Base-by-base conservation (phyloP, 2,888 invertebrate genomes). In the Patella depressa region DNA sequence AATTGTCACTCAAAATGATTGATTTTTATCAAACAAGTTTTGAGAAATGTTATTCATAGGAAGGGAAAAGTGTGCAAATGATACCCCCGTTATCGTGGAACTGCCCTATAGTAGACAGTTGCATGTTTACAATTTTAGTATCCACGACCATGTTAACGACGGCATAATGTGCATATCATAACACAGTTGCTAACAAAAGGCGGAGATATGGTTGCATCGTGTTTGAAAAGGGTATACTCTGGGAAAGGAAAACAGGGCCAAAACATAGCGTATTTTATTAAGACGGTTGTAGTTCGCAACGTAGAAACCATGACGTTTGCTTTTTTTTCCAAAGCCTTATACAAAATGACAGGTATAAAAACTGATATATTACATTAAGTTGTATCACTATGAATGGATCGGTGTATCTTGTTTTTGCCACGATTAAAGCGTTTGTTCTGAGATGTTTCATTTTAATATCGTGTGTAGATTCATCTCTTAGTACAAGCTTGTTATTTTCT, bases 101-200 rank as follows among this genome's bases (percentile, higher is more conserved):
- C 53, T 79, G 17, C 77, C 53, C 53, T 75, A 75, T 19, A 65
- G n/a, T 11, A n/a, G 74, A 57, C 59, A 65, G 74, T 53, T 75
- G 7, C 53, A 53, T 59, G 34, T 59, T 4, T 75, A 45, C 53
- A 75, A 69, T 9, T 75, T 75, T 29, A 69, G 57, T 24, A n/a
- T 75, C 0, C 74, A 75, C 69, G 74, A 24, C 34, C 34, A 34
- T 34, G 4, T 3, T 4, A 4, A 34, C 2, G 34, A 34, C 34
- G 4, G 34, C 34, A 34, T 34, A 34, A 34, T 53, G 69, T 54
- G 69, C 69, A 34, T 75, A 65, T 24, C 53, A 45, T 5, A 69
- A 75, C 19, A 75, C 75, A 65, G 69, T 69, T n/a, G 75, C 69
- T 65, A 75, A 69, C 24, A 59, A 34, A 54, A 45, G 75, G 75